Evolutionary conservation across 2,113 vertebrate species (phyloP).

Genomic region (Percopsis transmontana): DNA sequence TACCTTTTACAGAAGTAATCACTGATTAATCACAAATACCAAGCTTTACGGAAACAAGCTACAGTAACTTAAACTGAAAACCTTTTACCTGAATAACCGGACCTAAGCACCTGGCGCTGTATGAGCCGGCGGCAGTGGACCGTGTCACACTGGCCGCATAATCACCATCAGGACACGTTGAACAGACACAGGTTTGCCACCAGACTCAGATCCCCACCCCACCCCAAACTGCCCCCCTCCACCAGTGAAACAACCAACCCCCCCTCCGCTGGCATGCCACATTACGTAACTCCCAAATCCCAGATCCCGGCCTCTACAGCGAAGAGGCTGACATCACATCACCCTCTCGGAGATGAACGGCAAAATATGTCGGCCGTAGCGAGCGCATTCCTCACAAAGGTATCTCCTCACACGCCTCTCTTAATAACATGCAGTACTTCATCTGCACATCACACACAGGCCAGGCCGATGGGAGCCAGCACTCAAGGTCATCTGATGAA

Average conservation of each 20-base stretch:
- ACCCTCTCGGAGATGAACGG: constrained; percentile 42
- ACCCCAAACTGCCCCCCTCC: constrained; percentile 13
- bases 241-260: background rate
- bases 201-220: background rate
- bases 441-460: constrained; percentile 48
- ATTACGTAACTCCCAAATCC: constrained; percentile 31
- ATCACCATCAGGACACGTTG: constrained; percentile 27
- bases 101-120: constrained; percentile 11
- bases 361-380: constrained; percentile 33
- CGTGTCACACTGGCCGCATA: constrained; percentile 28
- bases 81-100: no score
- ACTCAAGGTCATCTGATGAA: constrained; percentile 74
- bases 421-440: constrained; percentile 63
- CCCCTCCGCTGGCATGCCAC: no score
- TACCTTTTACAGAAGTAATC: no score
- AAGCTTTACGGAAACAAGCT: no score
- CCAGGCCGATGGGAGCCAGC: constrained; percentile 34
- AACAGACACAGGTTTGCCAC: constrained; percentile 21
- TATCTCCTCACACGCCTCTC: constrained; percentile 36
- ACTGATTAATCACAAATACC: no score
- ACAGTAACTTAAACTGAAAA: no score
- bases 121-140: constrained; percentile 46
- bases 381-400: constrained; percentile 51
- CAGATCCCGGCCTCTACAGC: constrained; percentile 14
- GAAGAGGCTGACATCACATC: constrained; percentile 48